phyloP scores from a whole-genome alignment of 2,113 vertebrate species.

The Procapra przewalskii region DNA sequence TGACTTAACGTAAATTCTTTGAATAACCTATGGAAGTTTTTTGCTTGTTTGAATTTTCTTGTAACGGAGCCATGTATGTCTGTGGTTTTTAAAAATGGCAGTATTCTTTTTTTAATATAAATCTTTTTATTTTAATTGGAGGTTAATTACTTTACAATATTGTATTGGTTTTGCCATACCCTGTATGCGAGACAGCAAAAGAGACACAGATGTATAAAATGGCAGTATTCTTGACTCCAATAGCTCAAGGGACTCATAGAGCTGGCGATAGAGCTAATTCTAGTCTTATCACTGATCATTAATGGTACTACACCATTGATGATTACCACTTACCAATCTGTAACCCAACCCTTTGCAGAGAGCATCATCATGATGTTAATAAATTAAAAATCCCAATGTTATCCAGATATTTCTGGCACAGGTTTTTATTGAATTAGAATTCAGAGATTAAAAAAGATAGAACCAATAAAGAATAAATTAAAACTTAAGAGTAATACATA shows the following conservation, averaged over 20 bases:
- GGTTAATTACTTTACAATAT: no score
- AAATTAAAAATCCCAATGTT: neutral
- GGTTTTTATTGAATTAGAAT: neutral
- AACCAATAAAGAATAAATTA: neutral
- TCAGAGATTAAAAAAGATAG: neutral
- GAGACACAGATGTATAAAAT: neutral
- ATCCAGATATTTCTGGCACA: neutral
- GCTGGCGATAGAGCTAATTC: neutral
- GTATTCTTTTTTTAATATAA: neutral
- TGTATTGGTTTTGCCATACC: no score
- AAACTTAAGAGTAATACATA: neutral
- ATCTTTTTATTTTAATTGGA: no score
- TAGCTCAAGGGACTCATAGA: neutral
- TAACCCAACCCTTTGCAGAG: neutral
- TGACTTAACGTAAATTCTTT: neutral
- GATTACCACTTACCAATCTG: neutral
- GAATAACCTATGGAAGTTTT: neutral
- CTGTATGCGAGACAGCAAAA: no score
- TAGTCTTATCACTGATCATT: neutral
- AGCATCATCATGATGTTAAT: neutral
- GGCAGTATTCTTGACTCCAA: neutral
- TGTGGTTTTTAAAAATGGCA: neutral
- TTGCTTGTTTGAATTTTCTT: neutral
- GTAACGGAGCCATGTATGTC: neutral
- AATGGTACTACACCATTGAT: accelerated